Conservation (phyloP, 2,797 vertebrate species). For the Antennarius maculatus region DNA sequence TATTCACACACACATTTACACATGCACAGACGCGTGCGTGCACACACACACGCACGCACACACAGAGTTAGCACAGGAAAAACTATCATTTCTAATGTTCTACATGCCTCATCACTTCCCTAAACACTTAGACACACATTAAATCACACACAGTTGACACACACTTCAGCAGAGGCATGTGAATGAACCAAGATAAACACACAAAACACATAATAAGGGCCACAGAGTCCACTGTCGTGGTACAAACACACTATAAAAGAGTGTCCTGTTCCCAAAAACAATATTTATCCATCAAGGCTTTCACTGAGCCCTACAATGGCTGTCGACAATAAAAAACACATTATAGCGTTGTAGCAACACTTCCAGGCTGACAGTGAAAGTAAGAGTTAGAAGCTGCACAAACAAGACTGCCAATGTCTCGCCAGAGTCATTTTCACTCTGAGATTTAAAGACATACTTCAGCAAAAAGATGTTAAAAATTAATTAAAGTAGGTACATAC, state of each 20-base stretch:
- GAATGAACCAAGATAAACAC: conserved; percentile 47
- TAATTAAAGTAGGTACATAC: not conserved
- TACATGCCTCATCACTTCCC: conserved; percentile 48
- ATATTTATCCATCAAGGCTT: conserved; percentile 25
- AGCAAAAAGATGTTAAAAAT: not conserved
- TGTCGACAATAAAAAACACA: conserved; percentile 5
- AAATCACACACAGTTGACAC: conserved; percentile 39
- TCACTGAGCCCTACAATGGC: conserved; percentile 13
- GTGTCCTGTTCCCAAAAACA: conserved; percentile 28
- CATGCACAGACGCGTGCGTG: not conserved
- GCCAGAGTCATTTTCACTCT: too few species aligned
- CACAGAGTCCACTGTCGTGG: conserved; percentile 23
- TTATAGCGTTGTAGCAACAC: not conserved
- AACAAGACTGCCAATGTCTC: not conserved
- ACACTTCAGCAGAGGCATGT: conserved; percentile 43
- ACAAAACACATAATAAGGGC: conserved; percentile 20
- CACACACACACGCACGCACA: conserved; percentile 6
- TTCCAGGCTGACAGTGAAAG: not conserved
- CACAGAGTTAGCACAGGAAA: conserved; percentile 27
- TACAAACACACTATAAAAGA: conserved; percentile 11
- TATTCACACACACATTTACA: conserved; percentile 22
- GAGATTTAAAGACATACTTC: not conserved
- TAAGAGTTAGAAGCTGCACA: not conserved
- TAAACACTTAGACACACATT: conserved; percentile 19
- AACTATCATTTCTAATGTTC: conserved; percentile 37